Conservation (phyloP, 2,888 invertebrate genomes). For the Leistus spinibarbis region DNA sequence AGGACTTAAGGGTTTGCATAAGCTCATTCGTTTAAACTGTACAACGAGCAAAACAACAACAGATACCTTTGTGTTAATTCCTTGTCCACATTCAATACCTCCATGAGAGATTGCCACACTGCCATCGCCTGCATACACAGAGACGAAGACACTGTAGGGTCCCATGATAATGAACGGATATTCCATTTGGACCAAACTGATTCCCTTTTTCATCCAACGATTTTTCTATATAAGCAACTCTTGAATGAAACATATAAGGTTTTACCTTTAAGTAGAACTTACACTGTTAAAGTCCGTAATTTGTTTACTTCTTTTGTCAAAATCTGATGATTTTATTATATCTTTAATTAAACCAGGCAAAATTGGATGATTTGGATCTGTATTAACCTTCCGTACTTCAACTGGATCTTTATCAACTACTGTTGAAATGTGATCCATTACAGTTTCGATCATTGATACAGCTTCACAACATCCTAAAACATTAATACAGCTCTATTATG, state of each 20-base stretch:
- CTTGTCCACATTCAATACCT: conserved; percentile 82
- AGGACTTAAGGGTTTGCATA: too few species aligned
- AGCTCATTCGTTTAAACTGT: too few species aligned
- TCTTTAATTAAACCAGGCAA: conserved; percentile 21
- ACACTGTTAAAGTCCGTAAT: conserved; percentile 62
- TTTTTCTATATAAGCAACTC: conserved; percentile 66
- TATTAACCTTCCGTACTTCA: conserved; percentile 63
- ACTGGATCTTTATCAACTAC: conserved; percentile 63
- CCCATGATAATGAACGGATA: conserved; percentile 64
- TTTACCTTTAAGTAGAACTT: too few species aligned
- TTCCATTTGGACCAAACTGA: conserved; percentile 71
- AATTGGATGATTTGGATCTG: neutral
- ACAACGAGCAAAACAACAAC: too few species aligned
- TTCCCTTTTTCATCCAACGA: conserved; percentile 81
- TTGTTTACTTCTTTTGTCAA: conserved; percentile 59
- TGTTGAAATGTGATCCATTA: conserved; percentile 71
- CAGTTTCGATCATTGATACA: conserved; percentile 65
- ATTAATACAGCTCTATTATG: too few species aligned
- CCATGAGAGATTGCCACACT: conserved; percentile 74
- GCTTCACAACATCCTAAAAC: conserved; percentile 68
- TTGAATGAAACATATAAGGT: too few species aligned
- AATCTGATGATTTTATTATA: conserved; percentile 53
- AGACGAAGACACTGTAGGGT: conserved; percentile 65
- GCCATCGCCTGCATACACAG: conserved; percentile 74
- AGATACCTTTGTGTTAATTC: conserved; percentile 77